Percentiles rank a stretch among this genome's conserved stretches.
These are phyloP conservation scores for Melanaphis sacchari DNA, from an alignment of 1,140 invertebrate genomes.

Conservation along the genomic window DNA sequence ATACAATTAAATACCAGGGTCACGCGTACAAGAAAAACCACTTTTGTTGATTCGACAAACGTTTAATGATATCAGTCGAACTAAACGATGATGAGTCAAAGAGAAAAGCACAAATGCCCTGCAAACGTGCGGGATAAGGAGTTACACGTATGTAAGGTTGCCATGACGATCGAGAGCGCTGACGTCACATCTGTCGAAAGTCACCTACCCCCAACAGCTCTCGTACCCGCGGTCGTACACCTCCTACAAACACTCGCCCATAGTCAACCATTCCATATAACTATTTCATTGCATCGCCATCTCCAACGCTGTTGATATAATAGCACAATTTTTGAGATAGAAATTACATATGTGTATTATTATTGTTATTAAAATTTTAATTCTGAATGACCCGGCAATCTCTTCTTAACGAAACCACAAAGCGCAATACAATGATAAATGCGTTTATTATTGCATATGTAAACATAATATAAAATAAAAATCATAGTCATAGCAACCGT, in stretches of 20 bases:
- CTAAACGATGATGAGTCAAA: neutral
- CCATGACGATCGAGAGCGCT: slow-evolving; percentile 30
- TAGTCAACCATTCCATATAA: neutral
- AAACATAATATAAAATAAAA: neutral
- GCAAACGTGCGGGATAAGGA: neutral
- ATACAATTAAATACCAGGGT: neutral
- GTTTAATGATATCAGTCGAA: slow-evolving; percentile 32
- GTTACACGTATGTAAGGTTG: slow-evolving; percentile 24
- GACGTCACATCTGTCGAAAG: slow-evolving; percentile 51
- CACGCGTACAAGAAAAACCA: neutral
- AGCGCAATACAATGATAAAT: neutral
- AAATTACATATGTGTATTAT: neutral
- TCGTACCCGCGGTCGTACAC: neutral
- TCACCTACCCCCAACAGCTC: neutral
- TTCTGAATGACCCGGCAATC: neutral
- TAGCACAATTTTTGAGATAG: neutral
- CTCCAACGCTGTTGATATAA: neutral
- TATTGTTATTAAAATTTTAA: neutral
- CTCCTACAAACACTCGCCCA: neutral
- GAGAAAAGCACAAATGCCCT: neutral
- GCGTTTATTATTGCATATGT: neutral
- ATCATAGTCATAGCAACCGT: neutral
- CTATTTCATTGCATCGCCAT: neutral
- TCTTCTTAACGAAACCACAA: neutral
- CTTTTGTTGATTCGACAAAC: neutral